phyloP scores from a whole-genome alignment of 2,113 vertebrate species.

The Eira barbara region DNA sequence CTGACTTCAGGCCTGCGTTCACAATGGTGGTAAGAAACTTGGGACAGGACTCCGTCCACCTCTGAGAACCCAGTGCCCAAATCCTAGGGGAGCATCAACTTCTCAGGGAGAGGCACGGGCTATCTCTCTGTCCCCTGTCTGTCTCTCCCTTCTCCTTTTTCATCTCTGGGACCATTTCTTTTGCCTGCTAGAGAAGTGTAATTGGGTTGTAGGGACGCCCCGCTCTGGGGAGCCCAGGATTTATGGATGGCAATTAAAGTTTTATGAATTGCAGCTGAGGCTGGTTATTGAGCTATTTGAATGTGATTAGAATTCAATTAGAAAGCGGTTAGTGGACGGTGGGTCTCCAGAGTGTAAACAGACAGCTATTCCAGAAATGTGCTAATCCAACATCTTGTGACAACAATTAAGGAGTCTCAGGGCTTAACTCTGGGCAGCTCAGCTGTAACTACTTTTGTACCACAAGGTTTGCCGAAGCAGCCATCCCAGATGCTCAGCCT shows the following conservation, averaged over 20 bases:
- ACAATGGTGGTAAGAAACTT: not conserved
- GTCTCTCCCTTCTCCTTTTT: conserved; percentile 34
- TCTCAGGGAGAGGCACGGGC: not conserved
- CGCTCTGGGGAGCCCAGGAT: conserved; percentile 80
- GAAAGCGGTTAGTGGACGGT: conserved; percentile 95
- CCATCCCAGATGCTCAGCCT: not conserved
- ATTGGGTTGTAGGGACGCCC: conserved; percentile 73
- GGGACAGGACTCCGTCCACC: not conserved
- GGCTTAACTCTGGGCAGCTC: conserved; percentile 86
- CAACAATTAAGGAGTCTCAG: conserved; percentile 93
- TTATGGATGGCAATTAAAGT: conserved; percentile 93
- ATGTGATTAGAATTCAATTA: conserved; percentile 99
- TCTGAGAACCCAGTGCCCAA: not conserved
- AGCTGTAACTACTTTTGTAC: conserved; percentile 85
- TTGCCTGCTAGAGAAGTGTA: conserved; percentile 55
- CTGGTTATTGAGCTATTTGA: conserved; percentile 93
- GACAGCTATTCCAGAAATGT: conserved; percentile 99
- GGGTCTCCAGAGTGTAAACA: conserved; percentile 93
- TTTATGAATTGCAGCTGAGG: conserved; percentile 92
- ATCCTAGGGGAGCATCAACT: not conserved
- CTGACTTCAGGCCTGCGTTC: not conserved
- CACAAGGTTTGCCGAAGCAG: conserved; percentile 45
- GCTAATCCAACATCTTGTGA: conserved; percentile 99
- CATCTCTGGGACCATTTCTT: conserved; percentile 23
- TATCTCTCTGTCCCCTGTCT: not conserved